These are phyloP conservation scores for Onychomys torridus DNA, from an alignment of 2,797 vertebrate genomes.

Conservation along the genomic window DNA sequence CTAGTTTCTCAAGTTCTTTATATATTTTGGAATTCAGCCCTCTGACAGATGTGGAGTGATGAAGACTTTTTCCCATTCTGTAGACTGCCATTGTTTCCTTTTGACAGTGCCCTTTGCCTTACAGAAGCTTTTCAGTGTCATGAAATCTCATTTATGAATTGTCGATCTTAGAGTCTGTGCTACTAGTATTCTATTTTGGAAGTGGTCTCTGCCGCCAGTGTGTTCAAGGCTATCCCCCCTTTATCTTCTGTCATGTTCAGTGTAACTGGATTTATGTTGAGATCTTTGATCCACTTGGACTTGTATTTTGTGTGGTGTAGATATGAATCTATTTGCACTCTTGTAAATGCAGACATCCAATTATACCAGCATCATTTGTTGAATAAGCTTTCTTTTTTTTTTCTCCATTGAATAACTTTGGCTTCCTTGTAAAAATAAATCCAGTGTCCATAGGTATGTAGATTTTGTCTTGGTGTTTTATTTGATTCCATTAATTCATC, in stretches of 20 bases:
- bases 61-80: background rate
- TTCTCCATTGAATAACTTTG: background rate
- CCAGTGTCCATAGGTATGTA: accelerated
- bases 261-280: background rate
- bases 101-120: background rate
- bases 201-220: background rate
- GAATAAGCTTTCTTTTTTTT: background rate
- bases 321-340: background rate
- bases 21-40: background rate
- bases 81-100: background rate
- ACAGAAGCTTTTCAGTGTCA: background rate
- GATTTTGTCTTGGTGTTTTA: background rate
- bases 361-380: background rate
- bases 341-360: background rate
- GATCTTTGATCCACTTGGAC: background rate
- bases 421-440: background rate
- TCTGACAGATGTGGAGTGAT: background rate
- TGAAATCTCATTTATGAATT: background rate
- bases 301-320: background rate
- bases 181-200: background rate
- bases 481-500: background rate
- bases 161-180: background rate
- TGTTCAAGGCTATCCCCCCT: background rate
- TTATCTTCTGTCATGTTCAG: background rate
- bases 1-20: background rate